Conservation (phyloP, 1,140 invertebrate species). For the Sitophilus oryzae region DNA sequence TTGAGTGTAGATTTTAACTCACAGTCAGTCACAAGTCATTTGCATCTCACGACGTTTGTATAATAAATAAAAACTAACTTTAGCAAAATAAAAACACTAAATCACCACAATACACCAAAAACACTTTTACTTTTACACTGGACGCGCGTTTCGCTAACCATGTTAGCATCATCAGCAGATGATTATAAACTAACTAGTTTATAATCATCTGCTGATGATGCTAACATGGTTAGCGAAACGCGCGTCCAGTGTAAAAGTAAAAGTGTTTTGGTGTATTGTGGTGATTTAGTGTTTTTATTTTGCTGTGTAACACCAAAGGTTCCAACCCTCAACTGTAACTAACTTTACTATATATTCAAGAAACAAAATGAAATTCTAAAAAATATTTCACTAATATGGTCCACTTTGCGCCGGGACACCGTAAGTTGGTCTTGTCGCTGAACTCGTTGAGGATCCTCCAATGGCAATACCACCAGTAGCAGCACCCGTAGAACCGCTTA, state of each 20-base stretch:
- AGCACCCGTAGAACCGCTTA: slow-evolving; percentile 35
- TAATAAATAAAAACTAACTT: neutral
- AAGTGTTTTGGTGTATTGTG: too few species aligned
- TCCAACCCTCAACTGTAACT: neutral
- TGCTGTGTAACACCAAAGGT: too few species aligned
- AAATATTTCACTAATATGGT: slow-evolving; percentile 27
- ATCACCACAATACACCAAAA: neutral
- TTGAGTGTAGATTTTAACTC: neutral
- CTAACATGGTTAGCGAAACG: too few species aligned
- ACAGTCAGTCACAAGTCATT: too few species aligned
- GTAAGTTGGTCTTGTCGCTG: slow-evolving; percentile 22
- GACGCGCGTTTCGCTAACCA: too few species aligned
- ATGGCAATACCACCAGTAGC: slow-evolving; percentile 30
- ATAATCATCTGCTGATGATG: too few species aligned
- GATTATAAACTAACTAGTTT: too few species aligned
- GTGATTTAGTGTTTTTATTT: too few species aligned
- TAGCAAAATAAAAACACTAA: neutral
- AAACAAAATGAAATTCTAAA: neutral
- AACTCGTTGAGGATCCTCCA: slow-evolving; percentile 25
- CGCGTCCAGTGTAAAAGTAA: too few species aligned
- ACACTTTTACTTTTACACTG: neutral
- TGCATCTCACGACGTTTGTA: too few species aligned
- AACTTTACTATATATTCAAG: neutral
- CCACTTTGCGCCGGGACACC: slow-evolving; percentile 34
- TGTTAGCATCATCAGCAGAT: too few species aligned